These are phyloP conservation scores for Morinoia aosen DNA, from an alignment of 2,888 invertebrate species.

Conservation along the genomic window DNA sequence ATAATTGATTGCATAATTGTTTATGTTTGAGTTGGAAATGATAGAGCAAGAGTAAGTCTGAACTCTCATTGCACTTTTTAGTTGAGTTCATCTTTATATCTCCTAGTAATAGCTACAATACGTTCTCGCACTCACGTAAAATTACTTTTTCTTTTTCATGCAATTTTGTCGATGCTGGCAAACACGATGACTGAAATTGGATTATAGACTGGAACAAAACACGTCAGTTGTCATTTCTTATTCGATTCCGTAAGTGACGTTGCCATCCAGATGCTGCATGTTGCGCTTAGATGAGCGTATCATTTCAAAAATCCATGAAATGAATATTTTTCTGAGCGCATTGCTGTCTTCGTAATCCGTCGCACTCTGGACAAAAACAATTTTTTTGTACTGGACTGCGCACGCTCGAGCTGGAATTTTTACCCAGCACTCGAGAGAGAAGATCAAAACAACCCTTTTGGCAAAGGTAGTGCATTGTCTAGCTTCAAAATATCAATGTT, in stretches of 20 bases:
- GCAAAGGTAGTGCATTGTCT: neutral
- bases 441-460: neutral
- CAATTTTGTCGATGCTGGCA: no score
- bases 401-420: neutral
- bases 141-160: no score
- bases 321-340: neutral
- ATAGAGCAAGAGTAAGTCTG: no score
- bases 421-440: neutral
- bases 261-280: neutral
- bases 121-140: no score
- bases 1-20: no score
- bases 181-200: neutral
- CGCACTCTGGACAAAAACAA: neutral
- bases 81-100: no score
- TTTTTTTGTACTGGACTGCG: neutral
- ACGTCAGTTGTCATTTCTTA: neutral
- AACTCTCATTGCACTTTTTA: no score
- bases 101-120: no score
- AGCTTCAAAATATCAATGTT: conserved; percentile 19
- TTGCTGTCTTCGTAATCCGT: neutral
- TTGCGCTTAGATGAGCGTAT: neutral
- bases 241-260: neutral
- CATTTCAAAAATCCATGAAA: neutral
- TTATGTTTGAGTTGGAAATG: no score
- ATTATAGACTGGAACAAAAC: neutral